Conservation (phyloP, 2,797 vertebrate genomes). For the Microctenopoma steveboyesi region DNA sequence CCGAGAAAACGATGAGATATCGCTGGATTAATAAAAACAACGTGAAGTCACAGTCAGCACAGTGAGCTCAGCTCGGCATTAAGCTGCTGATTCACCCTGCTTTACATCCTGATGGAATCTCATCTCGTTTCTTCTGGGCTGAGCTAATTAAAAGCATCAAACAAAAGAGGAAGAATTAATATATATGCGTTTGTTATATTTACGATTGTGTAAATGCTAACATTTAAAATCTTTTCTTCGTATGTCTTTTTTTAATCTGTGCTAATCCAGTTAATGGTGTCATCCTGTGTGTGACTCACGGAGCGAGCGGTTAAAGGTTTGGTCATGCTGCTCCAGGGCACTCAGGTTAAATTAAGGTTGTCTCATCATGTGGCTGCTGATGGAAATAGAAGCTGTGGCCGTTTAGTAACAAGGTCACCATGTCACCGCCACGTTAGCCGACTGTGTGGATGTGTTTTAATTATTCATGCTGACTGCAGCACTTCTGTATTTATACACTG, state of each 20-base stretch:
- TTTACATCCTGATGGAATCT: not conserved
- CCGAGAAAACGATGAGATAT: not conserved
- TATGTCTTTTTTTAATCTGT: conserved; percentile 1
- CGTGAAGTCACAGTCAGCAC: not conserved
- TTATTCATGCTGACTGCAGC: not conserved
- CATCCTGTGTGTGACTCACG: conserved; percentile 54
- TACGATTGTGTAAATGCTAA: not conserved
- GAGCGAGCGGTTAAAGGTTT: conserved; percentile 45
- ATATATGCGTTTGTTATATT: not conserved
- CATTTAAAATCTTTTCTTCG: not conserved
- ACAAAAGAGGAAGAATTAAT: no score
- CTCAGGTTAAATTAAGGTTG: conserved; percentile 45
- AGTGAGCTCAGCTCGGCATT: not conserved
- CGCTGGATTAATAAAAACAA: not conserved
- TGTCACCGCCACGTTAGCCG: conserved; percentile 18
- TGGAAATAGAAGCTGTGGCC: conserved; percentile 52
- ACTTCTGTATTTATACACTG: not conserved
- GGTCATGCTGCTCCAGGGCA: conserved; percentile 45
- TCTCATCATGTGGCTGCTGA: conserved; percentile 30
- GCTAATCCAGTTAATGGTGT: conserved; percentile 8
- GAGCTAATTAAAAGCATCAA: not conserved
- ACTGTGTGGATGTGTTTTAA: not conserved
- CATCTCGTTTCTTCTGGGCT: not conserved
- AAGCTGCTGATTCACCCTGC: not conserved
- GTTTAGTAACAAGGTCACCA: conserved; percentile 48